Base-by-base conservation (phyloP, 2,113 vertebrate genomes). In the Neodontobutis hainanensis region DNA sequence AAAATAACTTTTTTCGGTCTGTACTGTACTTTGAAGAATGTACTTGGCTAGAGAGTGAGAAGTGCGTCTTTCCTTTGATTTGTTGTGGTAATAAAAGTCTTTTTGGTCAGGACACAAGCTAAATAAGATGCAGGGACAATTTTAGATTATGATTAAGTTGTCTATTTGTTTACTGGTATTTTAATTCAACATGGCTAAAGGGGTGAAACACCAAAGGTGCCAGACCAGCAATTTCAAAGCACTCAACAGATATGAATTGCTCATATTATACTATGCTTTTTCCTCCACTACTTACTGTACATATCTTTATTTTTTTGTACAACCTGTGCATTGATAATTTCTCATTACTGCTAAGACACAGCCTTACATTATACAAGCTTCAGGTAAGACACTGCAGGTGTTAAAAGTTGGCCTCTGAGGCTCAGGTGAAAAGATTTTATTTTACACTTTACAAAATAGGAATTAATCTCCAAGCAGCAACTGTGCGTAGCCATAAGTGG, bases 1-100 rank as follows among this genome's bases (percentile, higher is more conserved):
- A 72, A 57, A 80, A 49, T 81, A 76, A 59, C 74, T 76, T 86
- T 88, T 82, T 84, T 60, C 77, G 68, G 42, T 50, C 32, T 75
- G 55, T 79, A 57, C 48, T 78, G 50, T 78, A 69, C 49, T 78
- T 83, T 59, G 58, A 79, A 56, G 56, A 85, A 72, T 75, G 63
- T 61, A 53, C 16, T 56, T 77, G 46, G 55, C 42, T 27, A 69
- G n/a, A 45, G 43, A 34, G 47, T 57, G 42, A 70, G 27, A 73
- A 10, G 43, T 59, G 77, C 70, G 47, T 57, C 14, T 59, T 38
- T 72, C 62, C 52, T 69, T 67, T 65, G 3, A 59, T 74, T 70
- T 65, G 38, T 52, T 71, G 10, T 47, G 51, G 44, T 75, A 32
- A 65, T 70, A 64, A 47, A 43, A 12, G 11, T 74, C 44, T 49